Percentiles rank a stretch among this genome's conserved stretches.
phyloP scores from a whole-genome alignment of 2,797 vertebrate genomes.

The Cercopithecus hamlyni region DNA sequence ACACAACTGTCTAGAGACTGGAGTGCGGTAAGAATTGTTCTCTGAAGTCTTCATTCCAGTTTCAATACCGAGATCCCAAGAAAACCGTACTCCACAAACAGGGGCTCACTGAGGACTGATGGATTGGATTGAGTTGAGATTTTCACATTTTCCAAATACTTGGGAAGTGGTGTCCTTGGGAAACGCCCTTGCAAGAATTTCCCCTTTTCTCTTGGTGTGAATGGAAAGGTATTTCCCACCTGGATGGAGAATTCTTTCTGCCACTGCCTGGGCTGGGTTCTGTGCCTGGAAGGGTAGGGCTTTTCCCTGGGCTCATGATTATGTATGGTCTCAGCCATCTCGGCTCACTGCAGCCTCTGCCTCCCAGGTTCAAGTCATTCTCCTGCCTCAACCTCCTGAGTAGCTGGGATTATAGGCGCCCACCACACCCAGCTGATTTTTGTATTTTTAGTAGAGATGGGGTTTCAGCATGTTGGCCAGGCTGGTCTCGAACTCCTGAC shows the following conservation, averaged over 20 bases:
- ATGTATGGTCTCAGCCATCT: neutral
- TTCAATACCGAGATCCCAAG: neutral
- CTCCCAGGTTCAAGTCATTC: neutral
- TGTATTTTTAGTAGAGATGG: neutral
- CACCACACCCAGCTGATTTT: neutral
- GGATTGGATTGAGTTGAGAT: neutral
- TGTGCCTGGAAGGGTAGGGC: neutral
- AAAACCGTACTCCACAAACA: neutral
- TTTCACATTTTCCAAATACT: neutral
- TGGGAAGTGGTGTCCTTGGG: neutral
- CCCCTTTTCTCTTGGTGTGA: neutral
- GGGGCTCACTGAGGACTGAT: neutral
- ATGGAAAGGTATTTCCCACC: neutral
- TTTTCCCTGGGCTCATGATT: neutral
- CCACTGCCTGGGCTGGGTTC: neutral
- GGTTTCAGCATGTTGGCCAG: neutral
- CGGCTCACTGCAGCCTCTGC: neutral
- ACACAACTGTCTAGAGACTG: neutral
- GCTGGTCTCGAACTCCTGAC: neutral
- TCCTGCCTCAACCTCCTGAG: neutral
- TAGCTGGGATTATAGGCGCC: neutral
- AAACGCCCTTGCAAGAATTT: neutral
- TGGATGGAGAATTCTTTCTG: neutral
- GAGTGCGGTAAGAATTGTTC: neutral
- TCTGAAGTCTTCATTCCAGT: neutral